Evolutionary conservation across 1,140 invertebrate species (phyloP).

Genomic region (Propsilocerus akamusi): DNA sequence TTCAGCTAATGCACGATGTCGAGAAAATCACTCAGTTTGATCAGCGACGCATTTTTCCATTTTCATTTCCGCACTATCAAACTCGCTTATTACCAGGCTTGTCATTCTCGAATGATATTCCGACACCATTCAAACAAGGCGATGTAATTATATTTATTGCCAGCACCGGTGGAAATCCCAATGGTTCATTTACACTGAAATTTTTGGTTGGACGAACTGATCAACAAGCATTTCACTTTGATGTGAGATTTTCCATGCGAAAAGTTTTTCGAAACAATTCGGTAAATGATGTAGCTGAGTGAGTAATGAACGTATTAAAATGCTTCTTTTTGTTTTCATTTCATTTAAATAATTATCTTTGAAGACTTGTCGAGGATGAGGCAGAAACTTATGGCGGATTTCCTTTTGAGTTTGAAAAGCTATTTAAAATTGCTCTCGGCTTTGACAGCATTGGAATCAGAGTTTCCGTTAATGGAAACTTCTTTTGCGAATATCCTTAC

Average conservation of each 20-base stretch:
- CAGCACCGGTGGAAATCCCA: background rate
- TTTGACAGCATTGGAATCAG: background rate
- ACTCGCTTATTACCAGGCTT: background rate
- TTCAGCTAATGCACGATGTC: background rate
- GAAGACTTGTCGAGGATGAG: background rate
- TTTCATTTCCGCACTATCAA: background rate
- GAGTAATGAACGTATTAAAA: background rate
- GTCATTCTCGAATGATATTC: background rate
- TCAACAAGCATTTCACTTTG: background rate
- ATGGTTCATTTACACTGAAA: background rate
- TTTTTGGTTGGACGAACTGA: background rate
- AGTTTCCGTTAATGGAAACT: background rate
- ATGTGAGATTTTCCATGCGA: background rate
- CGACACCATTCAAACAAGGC: background rate
- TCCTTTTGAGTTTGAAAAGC: background rate
- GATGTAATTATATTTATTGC: background rate
- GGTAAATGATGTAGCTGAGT: background rate
- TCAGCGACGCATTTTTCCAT: background rate
- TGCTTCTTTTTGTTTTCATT: background rate
- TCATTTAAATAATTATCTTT: background rate
- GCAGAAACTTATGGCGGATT: background rate
- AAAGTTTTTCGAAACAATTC: background rate
- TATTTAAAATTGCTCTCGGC: background rate
- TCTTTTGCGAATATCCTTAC: background rate
- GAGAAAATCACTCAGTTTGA: background rate